Evolutionary conservation across 2,888 invertebrate species (phyloP).

Genomic region (Caenorhabditis doughertyi): DNA sequence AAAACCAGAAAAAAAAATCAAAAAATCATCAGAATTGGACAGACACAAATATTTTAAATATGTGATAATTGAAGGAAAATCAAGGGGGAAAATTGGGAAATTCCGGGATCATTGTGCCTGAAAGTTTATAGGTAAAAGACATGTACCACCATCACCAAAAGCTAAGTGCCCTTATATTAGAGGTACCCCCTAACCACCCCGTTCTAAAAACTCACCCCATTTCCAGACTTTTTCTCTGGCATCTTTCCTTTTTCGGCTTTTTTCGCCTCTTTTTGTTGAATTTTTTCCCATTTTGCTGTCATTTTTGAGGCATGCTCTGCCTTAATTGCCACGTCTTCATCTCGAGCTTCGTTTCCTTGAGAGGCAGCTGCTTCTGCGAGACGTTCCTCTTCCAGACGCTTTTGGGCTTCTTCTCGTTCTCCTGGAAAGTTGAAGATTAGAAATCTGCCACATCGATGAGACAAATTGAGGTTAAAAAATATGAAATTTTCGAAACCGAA

Average conservation of each 20-base stretch:
- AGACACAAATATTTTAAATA: conserved; percentile 6
- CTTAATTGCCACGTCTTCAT: conserved; percentile 72
- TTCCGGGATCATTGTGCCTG: conserved; percentile 47
- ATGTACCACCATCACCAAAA: neutral
- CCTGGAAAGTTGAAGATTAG: conserved; percentile 64
- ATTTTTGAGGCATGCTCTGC: conserved; percentile 83
- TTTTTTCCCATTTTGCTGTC: conserved; percentile 83
- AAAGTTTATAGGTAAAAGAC: conserved; percentile 8
- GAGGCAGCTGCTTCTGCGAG: conserved; percentile 65
- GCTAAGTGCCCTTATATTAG: neutral
- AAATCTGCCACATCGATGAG: neutral
- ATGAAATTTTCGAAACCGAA: neutral
- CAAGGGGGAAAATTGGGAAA: neutral
- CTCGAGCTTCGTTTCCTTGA: conserved; percentile 61
- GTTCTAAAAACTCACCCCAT: conserved; percentile 53
- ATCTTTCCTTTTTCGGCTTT: conserved; percentile 82
- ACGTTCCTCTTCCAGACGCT: conserved; percentile 77
- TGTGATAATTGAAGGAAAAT: neutral
- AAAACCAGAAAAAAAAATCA: neutral
- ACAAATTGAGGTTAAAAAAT: neutral
- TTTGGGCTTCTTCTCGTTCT: conserved; percentile 79
- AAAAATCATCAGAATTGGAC: conserved; percentile 12
- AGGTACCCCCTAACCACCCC: neutral
- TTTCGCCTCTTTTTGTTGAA: conserved; percentile 83
- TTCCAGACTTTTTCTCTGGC: conserved; percentile 74